Percentiles rank a stretch among this genome's conserved stretches.
These are phyloP conservation scores for Plebejus argus DNA, from an alignment of 2,888 invertebrate species.

Conservation along the genomic window DNA sequence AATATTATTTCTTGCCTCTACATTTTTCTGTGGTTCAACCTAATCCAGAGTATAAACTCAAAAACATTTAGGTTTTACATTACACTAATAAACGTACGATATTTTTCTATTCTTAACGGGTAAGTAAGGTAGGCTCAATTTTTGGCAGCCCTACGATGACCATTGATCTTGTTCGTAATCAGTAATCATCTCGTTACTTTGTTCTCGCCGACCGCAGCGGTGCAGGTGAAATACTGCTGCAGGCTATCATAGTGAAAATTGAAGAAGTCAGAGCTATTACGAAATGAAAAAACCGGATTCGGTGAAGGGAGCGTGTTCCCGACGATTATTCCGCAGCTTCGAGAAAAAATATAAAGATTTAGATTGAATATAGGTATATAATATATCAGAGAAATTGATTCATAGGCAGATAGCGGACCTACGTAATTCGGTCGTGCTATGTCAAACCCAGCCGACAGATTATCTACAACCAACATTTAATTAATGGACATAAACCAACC, in stretches of 20 bases:
- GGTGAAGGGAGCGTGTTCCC: not conserved
- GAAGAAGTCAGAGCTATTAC: not conserved
- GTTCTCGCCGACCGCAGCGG: constrained; percentile 5
- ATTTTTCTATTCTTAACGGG: not conserved
- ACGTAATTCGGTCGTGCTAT: no score
- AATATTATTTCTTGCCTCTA: no score
- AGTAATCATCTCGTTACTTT: constrained; percentile 18
- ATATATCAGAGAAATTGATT: no score
- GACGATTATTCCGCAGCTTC: not conserved
- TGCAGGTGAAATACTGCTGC: constrained; percentile 18
- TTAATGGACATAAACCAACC: no score
- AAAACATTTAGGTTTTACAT: no score
- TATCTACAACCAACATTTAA: no score
- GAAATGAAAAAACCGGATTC: not conserved
- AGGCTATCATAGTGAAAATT: not conserved
- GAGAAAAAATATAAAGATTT: not conserved
- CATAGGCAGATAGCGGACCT: no score
- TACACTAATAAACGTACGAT: no score
- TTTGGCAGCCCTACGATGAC: constrained; percentile 7
- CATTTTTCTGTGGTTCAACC: no score
- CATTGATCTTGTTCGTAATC: constrained; percentile 9
- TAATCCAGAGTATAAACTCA: no score
- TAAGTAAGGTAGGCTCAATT: not conserved
- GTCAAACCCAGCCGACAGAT: no score
- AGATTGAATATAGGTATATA: not conserved